Conservation (phyloP, 2,113 vertebrate genomes). For the Marmota monax region DNA sequence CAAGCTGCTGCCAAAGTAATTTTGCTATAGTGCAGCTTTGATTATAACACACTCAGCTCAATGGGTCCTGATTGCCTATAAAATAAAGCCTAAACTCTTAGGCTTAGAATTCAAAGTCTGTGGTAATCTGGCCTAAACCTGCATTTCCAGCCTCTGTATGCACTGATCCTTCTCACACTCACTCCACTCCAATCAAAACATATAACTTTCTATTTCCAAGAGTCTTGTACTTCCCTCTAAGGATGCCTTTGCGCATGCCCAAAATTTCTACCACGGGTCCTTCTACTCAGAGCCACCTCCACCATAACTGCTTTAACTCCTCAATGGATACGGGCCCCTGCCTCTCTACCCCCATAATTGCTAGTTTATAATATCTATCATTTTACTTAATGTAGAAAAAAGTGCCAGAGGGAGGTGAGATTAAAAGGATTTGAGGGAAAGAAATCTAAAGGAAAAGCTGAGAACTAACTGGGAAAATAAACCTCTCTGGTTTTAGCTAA, state of each 20-base stretch:
- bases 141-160: constrained; percentile 37
- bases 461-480: not conserved
- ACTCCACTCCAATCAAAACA: constrained; percentile 61
- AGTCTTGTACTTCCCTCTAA: not conserved
- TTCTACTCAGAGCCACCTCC: not conserved
- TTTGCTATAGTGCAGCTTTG: not conserved
- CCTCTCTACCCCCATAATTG: not conserved
- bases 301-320: not conserved
- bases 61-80: constrained; percentile 61
- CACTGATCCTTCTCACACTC: constrained; percentile 48
- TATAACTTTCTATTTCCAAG: constrained; percentile 23
- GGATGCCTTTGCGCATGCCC: not conserved
- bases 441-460: not conserved
- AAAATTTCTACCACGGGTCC: not conserved
- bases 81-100: constrained; percentile 68
- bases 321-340: not conserved
- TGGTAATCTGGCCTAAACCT: constrained; percentile 58
- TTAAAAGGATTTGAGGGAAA: not conserved
- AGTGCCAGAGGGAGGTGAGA: not conserved
- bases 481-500: not conserved
- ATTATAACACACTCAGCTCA: constrained; percentile 58
- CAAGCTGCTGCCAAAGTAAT: constrained; percentile 8
- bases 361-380: not conserved
- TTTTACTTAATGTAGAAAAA: not conserved
- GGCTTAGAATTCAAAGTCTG: constrained; percentile 47